Conservation (phyloP, 1,140 invertebrate species). For the Drosophila sechellia region DNA sequence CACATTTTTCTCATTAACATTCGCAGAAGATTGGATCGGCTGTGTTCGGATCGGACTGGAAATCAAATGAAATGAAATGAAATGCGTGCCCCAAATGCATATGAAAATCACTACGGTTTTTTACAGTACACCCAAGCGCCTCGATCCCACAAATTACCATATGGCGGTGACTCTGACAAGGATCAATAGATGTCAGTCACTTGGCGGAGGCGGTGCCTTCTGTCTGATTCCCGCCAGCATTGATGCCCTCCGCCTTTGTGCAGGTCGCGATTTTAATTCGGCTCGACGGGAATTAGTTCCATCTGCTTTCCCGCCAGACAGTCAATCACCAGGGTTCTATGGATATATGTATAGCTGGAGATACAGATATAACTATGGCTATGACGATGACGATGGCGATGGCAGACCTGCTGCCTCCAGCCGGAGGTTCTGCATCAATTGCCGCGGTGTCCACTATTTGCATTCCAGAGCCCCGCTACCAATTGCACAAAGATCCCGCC, state of each 20-base stretch:
- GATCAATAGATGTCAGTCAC: slow-evolving; percentile 29
- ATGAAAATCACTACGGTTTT: slow-evolving; percentile 34
- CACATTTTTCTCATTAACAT: slow-evolving; percentile 77
- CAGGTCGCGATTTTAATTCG: slow-evolving; percentile 19
- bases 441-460: slow-evolving; percentile 49
- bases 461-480: slow-evolving; percentile 33
- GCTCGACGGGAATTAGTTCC: slow-evolving; percentile 14
- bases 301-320: slow-evolving; percentile 14
- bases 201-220: background rate
- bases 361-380: background rate
- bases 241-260: background rate
- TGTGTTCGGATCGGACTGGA: slow-evolving; percentile 26
- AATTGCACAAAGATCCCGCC: slow-evolving; percentile 60
- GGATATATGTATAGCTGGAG: background rate
- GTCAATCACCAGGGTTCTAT: slow-evolving; percentile 10
- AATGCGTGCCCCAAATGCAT: slow-evolving; percentile 57
- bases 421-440: slow-evolving; percentile 33
- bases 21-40: slow-evolving; percentile 41
- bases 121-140: slow-evolving; percentile 33
- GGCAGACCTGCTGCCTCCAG: slow-evolving; percentile 60
- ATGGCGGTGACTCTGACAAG: slow-evolving; percentile 19
- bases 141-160: slow-evolving; percentile 30
- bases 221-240: slow-evolving; percentile 7
- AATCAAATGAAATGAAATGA: slow-evolving; percentile 48
- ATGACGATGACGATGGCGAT: background rate